These are phyloP conservation scores for Gastrophysa polygoni DNA, from an alignment of 2,888 invertebrate species.

Conservation along the genomic window DNA sequence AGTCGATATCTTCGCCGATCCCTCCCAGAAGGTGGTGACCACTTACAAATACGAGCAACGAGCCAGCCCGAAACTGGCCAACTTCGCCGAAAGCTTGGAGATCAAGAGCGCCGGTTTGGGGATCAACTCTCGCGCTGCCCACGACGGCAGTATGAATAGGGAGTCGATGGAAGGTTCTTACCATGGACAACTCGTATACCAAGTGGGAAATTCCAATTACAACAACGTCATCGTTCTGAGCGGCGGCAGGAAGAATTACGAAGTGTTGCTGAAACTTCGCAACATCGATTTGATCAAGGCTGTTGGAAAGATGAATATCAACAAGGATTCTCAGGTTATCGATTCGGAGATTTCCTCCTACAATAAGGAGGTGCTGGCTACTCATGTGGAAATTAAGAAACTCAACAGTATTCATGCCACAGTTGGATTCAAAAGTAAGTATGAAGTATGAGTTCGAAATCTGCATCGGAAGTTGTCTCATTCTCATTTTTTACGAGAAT, in stretches of 20 bases:
- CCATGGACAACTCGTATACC: constrained; percentile 31
- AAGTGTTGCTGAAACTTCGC: constrained; percentile 52
- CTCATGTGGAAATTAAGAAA: constrained; percentile 63
- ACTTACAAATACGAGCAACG: constrained; percentile 46
- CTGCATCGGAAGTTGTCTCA: no score
- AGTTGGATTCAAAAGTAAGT: constrained; percentile 62
- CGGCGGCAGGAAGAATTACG: constrained; percentile 41
- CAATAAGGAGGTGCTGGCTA: constrained; percentile 60
- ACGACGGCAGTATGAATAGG: constrained; percentile 35
- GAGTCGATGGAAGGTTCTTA: constrained; percentile 33
- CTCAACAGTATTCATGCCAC: constrained; percentile 64
- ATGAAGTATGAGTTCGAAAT: no score
- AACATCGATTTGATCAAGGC: constrained; percentile 63
- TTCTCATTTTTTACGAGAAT: no score
- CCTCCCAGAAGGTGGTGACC: constrained; percentile 63
- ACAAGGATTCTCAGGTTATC: constrained; percentile 62
- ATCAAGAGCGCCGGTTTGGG: constrained; percentile 58
- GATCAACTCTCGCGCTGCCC: constrained; percentile 44
- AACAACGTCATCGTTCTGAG: constrained; percentile 39
- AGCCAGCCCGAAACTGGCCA: constrained; percentile 30
- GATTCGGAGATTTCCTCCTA: constrained; percentile 61
- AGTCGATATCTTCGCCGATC: constrained; percentile 64
- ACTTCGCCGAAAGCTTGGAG: constrained; percentile 52
- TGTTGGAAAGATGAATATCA: constrained; percentile 59
- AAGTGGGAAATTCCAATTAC: constrained; percentile 44